A percentile compares a stretch with the other conserved stretches of the same genome.
phyloP scores from a whole-genome alignment of 1,140 invertebrate genomes.

The Drosophila subobscura region DNA sequence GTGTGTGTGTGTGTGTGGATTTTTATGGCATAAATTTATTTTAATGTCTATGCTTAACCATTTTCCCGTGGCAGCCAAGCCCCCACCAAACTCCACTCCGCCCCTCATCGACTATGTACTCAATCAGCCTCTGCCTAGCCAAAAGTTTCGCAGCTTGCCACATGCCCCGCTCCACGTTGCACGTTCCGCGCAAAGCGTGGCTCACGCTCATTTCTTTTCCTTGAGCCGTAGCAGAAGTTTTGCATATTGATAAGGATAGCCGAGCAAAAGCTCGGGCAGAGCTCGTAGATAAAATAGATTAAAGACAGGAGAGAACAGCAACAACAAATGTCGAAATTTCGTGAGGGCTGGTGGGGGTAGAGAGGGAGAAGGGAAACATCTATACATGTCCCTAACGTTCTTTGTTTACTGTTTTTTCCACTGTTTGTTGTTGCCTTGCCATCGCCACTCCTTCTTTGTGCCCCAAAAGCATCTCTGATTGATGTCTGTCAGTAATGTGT shows the following conservation, averaged over 20 bases:
- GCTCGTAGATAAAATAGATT: constrained; percentile 68
- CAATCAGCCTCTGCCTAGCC: constrained; percentile 61
- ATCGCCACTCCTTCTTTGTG: constrained; percentile 9
- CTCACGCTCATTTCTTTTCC: constrained; percentile 7
- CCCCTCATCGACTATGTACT: constrained; percentile 43
- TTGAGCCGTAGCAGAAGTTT: constrained; percentile 43
- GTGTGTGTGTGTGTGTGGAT: constrained; percentile 19
- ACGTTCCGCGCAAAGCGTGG: no score
- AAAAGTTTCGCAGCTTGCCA: constrained; percentile 51
- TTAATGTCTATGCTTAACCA: constrained; percentile 80
- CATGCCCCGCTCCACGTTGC: background rate
- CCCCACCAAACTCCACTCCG: background rate
- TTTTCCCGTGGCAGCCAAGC: constrained; percentile 47
- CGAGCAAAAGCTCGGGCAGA: constrained; percentile 31
- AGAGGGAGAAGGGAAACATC: background rate
- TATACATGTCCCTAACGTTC: background rate
- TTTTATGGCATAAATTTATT: constrained; percentile 80
- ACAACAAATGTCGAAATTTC: constrained; percentile 25
- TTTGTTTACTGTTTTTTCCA: constrained; percentile 28
- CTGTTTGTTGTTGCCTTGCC: constrained; percentile 1
- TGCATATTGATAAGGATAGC: constrained; percentile 73
- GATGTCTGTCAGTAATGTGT: constrained; percentile 63
- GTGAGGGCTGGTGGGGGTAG: no score
- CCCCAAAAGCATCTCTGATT: constrained; percentile 58
- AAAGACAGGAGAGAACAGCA: constrained; percentile 24